Evolutionary conservation across 1,140 invertebrate species (phyloP), one percentile per base, ranked within the genome.

Genomic region (Vollenhovia emeryi): DNA sequence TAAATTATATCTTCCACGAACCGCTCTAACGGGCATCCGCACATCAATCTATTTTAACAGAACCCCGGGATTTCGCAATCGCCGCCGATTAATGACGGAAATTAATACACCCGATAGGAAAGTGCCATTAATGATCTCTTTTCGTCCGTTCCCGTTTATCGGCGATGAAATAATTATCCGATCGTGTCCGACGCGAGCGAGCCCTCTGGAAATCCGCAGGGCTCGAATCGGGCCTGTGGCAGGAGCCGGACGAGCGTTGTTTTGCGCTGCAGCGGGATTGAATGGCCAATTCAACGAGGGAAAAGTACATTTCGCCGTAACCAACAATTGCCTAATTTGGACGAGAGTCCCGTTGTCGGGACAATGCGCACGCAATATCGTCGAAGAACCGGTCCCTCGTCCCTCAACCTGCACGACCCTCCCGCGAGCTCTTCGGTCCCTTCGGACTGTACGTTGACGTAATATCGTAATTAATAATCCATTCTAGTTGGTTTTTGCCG

Each of bases 391-490:
- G 21, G 2, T 36, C n/a, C 15, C 82, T 68, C 36, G 21, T 59
- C 45, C 55, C 48, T n/a, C 36, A 40, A 15, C 52, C 24, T 21
- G 11, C 33, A 13, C 13, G 43, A 45, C 15, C 62, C 59, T 71
- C 40, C 30, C 18, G 48, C 27, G 40, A 48, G 27, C 52, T 36
- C 43, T 60, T 66, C 64, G 18, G n/a, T 18, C 50, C 40, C 24
- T 33, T 30, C n/a, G 30, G 40, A 21, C n/a, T 18, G 36, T 21
- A 21, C 73, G 87, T 74, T 76, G 88, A 85, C 88, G 69, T 75
- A 89, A 92, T 92, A 92, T 92, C 85, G 92, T 92, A 93, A 95
- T 95, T 94, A 95, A 95, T 95, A 94, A 94, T 93, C 93, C 92
- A 95, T 95, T 93, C 92, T 87, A 85, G 66, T 59, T 73, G 57